A percentile compares a stretch with the other conserved stretches of the same genome.
phyloP scores from a whole-genome alignment of 2,113 vertebrate species.

The Grammomys dolichurus region DNA sequence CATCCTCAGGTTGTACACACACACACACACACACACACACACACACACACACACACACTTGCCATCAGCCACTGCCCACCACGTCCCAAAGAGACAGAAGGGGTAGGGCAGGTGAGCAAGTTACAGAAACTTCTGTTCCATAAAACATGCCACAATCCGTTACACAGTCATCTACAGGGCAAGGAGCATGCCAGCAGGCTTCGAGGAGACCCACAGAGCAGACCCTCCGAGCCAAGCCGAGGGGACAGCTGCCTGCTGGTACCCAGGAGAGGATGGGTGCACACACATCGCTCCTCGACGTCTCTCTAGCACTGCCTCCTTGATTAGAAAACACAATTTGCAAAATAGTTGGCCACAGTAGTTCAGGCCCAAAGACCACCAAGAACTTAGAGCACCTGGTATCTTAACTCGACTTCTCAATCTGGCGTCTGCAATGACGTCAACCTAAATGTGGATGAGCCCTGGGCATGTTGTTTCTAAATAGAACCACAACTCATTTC shows the following conservation, averaged over 20 bases:
- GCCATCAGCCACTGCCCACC: neutral
- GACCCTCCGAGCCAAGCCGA: neutral
- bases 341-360: constrained; percentile 32
- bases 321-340: constrained; percentile 58
- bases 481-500: constrained; percentile 12
- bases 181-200: constrained; percentile 33
- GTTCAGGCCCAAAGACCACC: constrained; percentile 45
- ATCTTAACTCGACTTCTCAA: constrained; percentile 51
- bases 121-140: neutral
- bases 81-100: neutral
- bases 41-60: neutral
- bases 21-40: neutral
- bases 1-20: neutral
- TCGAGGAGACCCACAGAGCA: neutral
- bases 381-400: constrained; percentile 6
- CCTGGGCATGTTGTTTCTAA: constrained; percentile 39
- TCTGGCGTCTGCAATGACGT: constrained; percentile 57
- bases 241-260: neutral
- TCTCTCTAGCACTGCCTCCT: constrained; percentile 31
- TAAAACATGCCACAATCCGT: neutral
- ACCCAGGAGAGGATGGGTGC: constrained; percentile 49
- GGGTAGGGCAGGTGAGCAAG: neutral
- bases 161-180: neutral
- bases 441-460: constrained; percentile 22
- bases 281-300: neutral